phyloP scores from a whole-genome alignment of 2,113 vertebrate genomes.

The Sturnus vulgaris region DNA sequence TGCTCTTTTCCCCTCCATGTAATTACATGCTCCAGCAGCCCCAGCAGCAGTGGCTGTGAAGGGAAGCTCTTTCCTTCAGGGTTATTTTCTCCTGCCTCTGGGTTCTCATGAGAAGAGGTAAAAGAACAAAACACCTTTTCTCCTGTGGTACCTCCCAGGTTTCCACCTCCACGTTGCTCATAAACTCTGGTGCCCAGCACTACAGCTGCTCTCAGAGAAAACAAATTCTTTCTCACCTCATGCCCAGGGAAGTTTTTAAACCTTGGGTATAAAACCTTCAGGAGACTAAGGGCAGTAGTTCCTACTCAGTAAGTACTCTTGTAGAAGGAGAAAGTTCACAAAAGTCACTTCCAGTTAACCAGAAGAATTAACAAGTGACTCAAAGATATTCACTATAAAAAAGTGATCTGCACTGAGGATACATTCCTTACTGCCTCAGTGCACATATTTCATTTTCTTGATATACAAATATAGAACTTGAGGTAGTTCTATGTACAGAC shows the following conservation, averaged over 20 bases:
- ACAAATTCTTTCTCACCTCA: background rate
- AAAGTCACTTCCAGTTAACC: constrained; percentile 62
- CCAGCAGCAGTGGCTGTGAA: background rate
- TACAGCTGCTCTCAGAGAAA: background rate
- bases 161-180: background rate
- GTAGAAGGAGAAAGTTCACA: constrained; percentile 16
- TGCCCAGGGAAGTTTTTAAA: background rate
- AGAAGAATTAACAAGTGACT: constrained; percentile 57
- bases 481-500: background rate
- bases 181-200: background rate
- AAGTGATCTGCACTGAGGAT: constrained; percentile 26
- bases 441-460: constrained; percentile 15
- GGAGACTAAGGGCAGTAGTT: background rate
- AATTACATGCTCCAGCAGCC: constrained; percentile 47
- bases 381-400: constrained; percentile 53
- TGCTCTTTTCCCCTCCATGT: background rate
- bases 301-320: background rate
- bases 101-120: background rate
- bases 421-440: constrained; percentile 17
- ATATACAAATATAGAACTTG: constrained; percentile 34
- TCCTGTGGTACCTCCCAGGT: background rate
- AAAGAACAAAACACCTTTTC: background rate
- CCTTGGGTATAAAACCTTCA: background rate
- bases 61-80: constrained; percentile 21
- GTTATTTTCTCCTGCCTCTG: background rate